These are phyloP conservation scores for Pseudolycoriella hygida DNA, from an alignment of 2,888 invertebrate genomes.

Conservation along the genomic window DNA sequence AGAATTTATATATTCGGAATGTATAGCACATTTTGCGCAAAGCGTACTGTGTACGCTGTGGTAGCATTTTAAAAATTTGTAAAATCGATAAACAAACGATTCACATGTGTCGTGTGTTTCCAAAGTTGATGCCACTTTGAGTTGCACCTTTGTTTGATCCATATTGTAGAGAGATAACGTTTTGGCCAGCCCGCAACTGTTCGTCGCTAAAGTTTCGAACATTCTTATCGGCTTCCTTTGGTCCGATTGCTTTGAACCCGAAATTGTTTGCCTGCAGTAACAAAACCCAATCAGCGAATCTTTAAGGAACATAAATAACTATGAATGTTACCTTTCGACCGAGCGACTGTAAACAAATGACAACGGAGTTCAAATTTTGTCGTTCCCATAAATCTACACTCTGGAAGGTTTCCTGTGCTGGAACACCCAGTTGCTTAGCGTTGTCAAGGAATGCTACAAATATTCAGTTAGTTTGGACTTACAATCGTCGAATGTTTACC, in stretches of 20 bases:
- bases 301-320: background rate
- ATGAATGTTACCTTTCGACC: conserved; percentile 64
- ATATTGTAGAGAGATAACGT: conserved; percentile 86
- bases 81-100: conserved; percentile 12
- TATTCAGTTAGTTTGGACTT: background rate
- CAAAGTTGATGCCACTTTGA: conserved; percentile 92
- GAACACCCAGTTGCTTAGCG: conserved; percentile 73
- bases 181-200: conserved; percentile 81
- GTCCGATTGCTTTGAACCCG: conserved; percentile 81
- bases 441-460: conserved; percentile 58
- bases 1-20: too few relatives aligned
- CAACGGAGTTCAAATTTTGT: conserved; percentile 90
- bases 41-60: too few relatives aligned
- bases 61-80: too few relatives aligned
- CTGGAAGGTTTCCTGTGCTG: conserved; percentile 88
- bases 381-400: conserved; percentile 95
- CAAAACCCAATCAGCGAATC: conserved; percentile 5
- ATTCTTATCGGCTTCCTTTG: conserved; percentile 92
- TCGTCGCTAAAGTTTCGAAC: conserved; percentile 87
- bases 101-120: conserved; percentile 95
- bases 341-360: conserved; percentile 84
- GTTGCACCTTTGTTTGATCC: conserved; percentile 96
- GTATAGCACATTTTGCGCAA: too few relatives aligned
- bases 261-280: conserved; percentile 29
- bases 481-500: too few relatives aligned